These are phyloP conservation scores for Cantharis rustica DNA, from an alignment of 2,888 invertebrate species.

Conservation along the genomic window DNA sequence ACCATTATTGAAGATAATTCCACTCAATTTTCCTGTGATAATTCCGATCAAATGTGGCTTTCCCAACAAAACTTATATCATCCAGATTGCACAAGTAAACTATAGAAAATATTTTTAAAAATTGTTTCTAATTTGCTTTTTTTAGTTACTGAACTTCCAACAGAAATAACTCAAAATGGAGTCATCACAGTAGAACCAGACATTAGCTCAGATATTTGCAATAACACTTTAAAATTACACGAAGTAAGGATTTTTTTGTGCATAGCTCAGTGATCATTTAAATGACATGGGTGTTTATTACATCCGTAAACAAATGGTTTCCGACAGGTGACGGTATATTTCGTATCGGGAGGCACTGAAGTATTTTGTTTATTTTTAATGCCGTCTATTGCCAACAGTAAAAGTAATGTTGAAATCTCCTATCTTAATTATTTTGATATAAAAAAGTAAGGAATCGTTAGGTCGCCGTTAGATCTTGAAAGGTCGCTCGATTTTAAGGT, in stretches of 20 bases:
- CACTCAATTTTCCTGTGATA: constrained; percentile 47
- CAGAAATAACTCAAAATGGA: constrained; percentile 58
- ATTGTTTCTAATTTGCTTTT: background rate
- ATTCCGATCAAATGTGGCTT: constrained; percentile 53
- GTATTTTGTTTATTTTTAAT: too few species aligned
- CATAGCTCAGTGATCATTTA: background rate
- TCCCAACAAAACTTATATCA: constrained; percentile 49
- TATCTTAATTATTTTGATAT: too few species aligned
- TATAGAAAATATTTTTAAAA: constrained; percentile 41
- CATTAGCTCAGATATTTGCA: constrained; percentile 50
- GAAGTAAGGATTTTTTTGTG: constrained; percentile 45
- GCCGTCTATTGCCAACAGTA: too few species aligned
- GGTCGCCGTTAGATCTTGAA: too few species aligned
- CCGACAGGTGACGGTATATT: too few species aligned
- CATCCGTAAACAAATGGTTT: too few species aligned
- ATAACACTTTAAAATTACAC: constrained; percentile 52
- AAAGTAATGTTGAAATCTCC: too few species aligned
- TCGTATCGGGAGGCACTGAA: too few species aligned
- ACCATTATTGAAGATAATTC: constrained; percentile 35
- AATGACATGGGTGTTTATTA: too few species aligned
- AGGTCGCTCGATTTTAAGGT: too few species aligned
- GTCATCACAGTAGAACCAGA: constrained; percentile 55
- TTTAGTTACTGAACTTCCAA: constrained; percentile 56
- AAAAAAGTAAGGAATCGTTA: too few species aligned
- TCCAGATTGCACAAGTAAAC: constrained; percentile 61